phyloP scores from a whole-genome alignment of 2,113 vertebrate genomes.

The Poeciliopsis occidentalis region DNA sequence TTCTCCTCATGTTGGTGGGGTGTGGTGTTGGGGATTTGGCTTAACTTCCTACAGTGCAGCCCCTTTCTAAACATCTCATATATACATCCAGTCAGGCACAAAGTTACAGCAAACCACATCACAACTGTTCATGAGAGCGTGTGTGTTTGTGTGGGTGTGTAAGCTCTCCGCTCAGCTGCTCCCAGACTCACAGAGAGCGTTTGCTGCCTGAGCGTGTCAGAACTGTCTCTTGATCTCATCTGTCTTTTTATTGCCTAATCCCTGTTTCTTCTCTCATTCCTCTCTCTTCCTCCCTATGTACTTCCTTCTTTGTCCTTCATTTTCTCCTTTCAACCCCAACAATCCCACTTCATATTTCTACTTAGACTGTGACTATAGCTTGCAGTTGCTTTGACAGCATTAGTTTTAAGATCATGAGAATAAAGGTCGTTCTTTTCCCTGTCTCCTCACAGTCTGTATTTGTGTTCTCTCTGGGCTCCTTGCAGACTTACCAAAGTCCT shows the following conservation, averaged over 20 bases:
- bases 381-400: slow-evolving; percentile 16
- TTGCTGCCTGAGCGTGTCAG: slow-evolving; percentile 59
- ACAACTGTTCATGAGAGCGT: slow-evolving; percentile 37
- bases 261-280: slow-evolving; percentile 34
- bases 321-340: slow-evolving; percentile 19
- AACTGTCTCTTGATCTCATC: slow-evolving; percentile 70
- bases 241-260: slow-evolving; percentile 72
- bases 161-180: slow-evolving; percentile 58
- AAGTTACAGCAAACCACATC: slow-evolving; percentile 70
- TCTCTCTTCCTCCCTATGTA: slow-evolving; percentile 14
- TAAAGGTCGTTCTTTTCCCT: slow-evolving; percentile 23
- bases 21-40: slow-evolving; percentile 69
- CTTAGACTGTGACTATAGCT: slow-evolving; percentile 35
- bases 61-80: slow-evolving; percentile 66
- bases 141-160: slow-evolving; percentile 36
- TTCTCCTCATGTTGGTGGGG: slow-evolving; percentile 58
- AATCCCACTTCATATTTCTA: slow-evolving; percentile 16
- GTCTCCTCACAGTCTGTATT: slow-evolving; percentile 8
- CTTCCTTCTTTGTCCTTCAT: slow-evolving; percentile 33
- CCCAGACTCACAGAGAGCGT: slow-evolving; percentile 59
- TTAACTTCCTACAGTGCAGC: slow-evolving; percentile 62
- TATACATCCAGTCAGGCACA: slow-evolving; percentile 63
- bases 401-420: slow-evolving; percentile 29
- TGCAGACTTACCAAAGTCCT: slow-evolving; percentile 16
- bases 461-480: slow-evolving; percentile 22